Base-by-base conservation (phyloP, 2,113 vertebrate genomes). In the Polyodon spathula region DNA sequence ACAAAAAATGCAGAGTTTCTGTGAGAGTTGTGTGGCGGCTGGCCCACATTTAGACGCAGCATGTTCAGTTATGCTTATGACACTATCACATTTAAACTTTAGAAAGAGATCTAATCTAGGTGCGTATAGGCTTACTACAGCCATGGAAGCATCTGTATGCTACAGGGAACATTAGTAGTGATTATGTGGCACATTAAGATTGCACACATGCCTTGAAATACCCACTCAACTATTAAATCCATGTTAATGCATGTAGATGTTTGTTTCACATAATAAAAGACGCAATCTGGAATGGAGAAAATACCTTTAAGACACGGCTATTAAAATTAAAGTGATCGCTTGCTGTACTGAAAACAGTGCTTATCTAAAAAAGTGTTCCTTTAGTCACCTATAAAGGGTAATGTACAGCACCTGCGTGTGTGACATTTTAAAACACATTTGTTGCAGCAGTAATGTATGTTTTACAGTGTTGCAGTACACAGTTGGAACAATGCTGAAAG, bases 161-260 rank as follows among this genome's bases (percentile, higher is more conserved):
- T 67, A 66, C 68, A 50, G 56, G 39, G 56, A 51, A 60, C 68
- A 73, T 76, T 76, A 76, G 57, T 58, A 42, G 63, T 62, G 62
- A 69, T 77, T 72, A 75, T 54, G 61, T 51, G 68, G 63, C 70
- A 71, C 68, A 68, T 56, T 68, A 61, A 68, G 66, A 61, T 44
- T 61, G 66, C 67, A 43, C 55, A 43, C 11, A 17, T 17, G 6
- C 74, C 72, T 73, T 75, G 7, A 58, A 40, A 60, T 62, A 67
- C 58, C 67, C 56, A 8, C 64, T 59, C 66, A 62, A 15, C 75
- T 74, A 80, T 58, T 72, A 76, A 70, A 63, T 67, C 66, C 71
- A 61, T 66, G 62, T 71, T 61, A 17, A 62, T 56, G 41, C 42
- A 37, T 38, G 38, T 41, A 44, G 51, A 46, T 59, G 40, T 14